Evolutionary conservation across 2,113 vertebrate genomes (phyloP).

Genomic region (Lamprotornis superbus): DNA sequence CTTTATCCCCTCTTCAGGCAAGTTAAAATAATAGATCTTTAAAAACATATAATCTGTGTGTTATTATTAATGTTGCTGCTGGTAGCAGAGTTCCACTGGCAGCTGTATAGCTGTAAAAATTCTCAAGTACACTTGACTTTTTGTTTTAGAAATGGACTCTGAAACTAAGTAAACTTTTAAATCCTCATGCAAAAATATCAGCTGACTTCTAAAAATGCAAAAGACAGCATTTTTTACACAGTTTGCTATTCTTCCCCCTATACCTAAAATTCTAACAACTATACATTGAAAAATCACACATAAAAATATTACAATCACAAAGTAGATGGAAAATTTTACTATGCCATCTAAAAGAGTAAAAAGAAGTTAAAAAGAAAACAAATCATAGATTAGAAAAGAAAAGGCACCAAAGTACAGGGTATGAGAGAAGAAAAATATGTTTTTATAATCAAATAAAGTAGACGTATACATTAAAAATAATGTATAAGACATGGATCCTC

Average conservation of each 20-base stretch:
- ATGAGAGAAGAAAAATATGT: neutral
- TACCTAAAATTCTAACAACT: neutral
- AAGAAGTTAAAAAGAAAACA: neutral
- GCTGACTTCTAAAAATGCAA: neutral
- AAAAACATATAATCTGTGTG: neutral
- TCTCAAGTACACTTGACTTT: neutral
- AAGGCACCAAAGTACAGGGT: neutral
- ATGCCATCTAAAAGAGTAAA: neutral
- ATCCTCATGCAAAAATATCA: neutral
- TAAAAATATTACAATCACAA: neutral
- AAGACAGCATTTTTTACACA: neutral
- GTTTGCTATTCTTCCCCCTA: neutral
- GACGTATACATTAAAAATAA: neutral
- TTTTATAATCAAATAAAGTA: neutral
- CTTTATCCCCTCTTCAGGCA: neutral
- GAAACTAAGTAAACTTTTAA: neutral
- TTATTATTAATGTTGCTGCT: neutral
- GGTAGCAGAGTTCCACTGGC: neutral
- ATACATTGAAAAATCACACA: neutral
- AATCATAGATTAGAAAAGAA: neutral
- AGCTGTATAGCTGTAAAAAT: neutral
- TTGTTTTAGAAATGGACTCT: neutral
- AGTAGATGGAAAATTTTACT: neutral
- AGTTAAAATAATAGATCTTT: neutral
- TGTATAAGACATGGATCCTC: neutral